Evolutionary conservation across 2,113 vertebrate genomes (phyloP).

Genomic region (Cyanoramphus novaezelandiae): DNA sequence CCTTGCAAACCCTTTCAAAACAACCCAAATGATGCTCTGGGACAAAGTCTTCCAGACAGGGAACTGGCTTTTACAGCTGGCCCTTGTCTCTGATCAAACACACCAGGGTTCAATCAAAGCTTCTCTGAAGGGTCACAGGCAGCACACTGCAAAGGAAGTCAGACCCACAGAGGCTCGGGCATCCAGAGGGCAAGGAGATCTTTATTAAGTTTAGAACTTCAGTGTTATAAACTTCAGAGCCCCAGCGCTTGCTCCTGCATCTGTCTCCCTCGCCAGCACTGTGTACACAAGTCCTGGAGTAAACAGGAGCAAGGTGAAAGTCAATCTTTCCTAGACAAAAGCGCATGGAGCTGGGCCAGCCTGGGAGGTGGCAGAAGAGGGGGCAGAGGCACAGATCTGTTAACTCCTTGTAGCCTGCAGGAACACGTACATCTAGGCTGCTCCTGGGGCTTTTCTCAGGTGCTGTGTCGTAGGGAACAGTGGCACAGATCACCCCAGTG

Average conservation of each 20-base stretch:
- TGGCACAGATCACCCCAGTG: accelerated
- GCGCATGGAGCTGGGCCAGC: constrained; percentile 11
- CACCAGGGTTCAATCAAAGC: background rate
- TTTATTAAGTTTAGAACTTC: background rate
- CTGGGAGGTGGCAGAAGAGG: background rate
- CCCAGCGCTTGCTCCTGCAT: background rate
- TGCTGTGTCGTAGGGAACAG: background rate
- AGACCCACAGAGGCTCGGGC: background rate
- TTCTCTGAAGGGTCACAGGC: background rate
- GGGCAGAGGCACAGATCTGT: background rate
- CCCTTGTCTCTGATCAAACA: background rate
- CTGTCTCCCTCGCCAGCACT: background rate
- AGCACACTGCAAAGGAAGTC: background rate
- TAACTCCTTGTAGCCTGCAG: background rate
- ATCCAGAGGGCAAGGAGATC: background rate
- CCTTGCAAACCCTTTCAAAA: background rate
- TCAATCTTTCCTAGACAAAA: constrained; percentile 29
- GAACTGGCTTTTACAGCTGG: background rate
- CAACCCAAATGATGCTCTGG: background rate
- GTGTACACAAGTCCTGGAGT: constrained; percentile 37
- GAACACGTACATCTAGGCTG: background rate
- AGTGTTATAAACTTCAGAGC: background rate
- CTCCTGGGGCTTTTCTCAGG: background rate
- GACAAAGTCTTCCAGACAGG: background rate
- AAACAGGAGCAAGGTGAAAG: constrained; percentile 62